Evolutionary conservation across 2,888 invertebrate genomes (phyloP).

Genomic region (Pollenia griseotomentosa): DNA sequence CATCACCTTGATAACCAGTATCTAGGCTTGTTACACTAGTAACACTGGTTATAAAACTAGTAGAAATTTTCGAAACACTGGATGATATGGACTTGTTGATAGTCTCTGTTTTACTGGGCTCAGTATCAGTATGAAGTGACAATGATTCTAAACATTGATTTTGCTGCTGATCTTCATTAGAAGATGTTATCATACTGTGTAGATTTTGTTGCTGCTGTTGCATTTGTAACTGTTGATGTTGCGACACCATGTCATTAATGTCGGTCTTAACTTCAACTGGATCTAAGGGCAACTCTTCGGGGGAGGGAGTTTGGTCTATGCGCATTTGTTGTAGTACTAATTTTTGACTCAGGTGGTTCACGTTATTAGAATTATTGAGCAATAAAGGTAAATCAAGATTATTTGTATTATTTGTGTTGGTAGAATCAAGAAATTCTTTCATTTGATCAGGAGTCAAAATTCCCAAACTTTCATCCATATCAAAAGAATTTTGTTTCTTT

Average conservation of each 20-base stretch:
- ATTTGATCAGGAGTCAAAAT: constrained; percentile 95
- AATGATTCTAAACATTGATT: constrained; percentile 71
- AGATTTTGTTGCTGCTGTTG: constrained; percentile 67
- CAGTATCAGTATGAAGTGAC: constrained; percentile 75
- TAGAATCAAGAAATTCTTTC: constrained; percentile 89
- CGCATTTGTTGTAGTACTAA: constrained; percentile 83
- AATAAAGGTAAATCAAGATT: constrained; percentile 85
- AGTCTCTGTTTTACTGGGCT: constrained; percentile 84
- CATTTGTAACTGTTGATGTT: constrained; percentile 80
- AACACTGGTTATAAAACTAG: constrained; percentile 93
- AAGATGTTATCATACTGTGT: constrained; percentile 32
- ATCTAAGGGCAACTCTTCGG: constrained; percentile 93
- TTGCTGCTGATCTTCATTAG: constrained; percentile 69
- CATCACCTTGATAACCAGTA: constrained; percentile 97
- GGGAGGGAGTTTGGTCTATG: constrained; percentile 92
- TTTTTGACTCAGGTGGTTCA: constrained; percentile 79
- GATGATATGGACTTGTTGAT: constrained; percentile 85
- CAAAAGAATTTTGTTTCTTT: constrained; percentile 91
- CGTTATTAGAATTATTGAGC: constrained; percentile 82
- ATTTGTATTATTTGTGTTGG: constrained; percentile 84
- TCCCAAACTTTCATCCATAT: constrained; percentile 92
- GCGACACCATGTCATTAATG: constrained; percentile 85
- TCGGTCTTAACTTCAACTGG: constrained; percentile 88
- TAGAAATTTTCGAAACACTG: constrained; percentile 88
- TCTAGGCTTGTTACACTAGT: constrained; percentile 96